phyloP scores from a whole-genome alignment of 1,140 invertebrate genomes.

The Brachionus asplanchnoidis region DNA sequence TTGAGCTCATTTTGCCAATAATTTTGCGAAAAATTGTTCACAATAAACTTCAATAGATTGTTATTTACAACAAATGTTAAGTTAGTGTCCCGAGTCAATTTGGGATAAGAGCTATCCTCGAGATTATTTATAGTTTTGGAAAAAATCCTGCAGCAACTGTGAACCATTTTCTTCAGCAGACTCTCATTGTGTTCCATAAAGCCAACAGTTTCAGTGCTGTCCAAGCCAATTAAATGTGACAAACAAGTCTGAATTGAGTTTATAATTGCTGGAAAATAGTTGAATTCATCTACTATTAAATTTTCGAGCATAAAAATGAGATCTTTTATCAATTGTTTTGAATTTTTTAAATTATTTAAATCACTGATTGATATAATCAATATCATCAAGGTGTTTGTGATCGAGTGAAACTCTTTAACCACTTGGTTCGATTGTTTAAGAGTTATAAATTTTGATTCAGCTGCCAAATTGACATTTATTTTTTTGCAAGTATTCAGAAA shows the following conservation, averaged over 20 bases:
- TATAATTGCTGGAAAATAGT: slow-evolving; percentile 36
- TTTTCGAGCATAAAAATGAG: slow-evolving; percentile 7
- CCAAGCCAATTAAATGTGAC: not conserved
- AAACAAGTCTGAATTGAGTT: slow-evolving; percentile 22
- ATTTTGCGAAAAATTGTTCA: not conserved
- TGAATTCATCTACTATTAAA: slow-evolving; percentile 15
- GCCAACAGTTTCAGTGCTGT: not conserved
- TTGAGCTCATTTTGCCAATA: slow-evolving; percentile 5
- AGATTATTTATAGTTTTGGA: not conserved
- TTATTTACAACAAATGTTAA: slow-evolving; percentile 28
- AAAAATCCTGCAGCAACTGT: not conserved
- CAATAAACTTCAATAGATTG: not conserved
- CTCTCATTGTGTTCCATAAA: not conserved
- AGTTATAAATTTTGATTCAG: slow-evolving; percentile 14
- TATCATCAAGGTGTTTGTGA: slow-evolving; percentile 21
- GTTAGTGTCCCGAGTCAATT: not conserved
- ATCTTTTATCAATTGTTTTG: not conserved
- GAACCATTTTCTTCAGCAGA: not conserved
- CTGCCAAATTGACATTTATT: not conserved
- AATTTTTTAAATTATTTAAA: not conserved
- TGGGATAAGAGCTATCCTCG: slow-evolving; percentile 4
- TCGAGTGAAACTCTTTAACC: slow-evolving; percentile 5
- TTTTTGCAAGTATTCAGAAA: not conserved
- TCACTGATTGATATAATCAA: not conserved
- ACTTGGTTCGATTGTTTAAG: slow-evolving; percentile 17